Conservation (phyloP, 2,797 vertebrate genomes). For the Furcifer pardalis region DNA sequence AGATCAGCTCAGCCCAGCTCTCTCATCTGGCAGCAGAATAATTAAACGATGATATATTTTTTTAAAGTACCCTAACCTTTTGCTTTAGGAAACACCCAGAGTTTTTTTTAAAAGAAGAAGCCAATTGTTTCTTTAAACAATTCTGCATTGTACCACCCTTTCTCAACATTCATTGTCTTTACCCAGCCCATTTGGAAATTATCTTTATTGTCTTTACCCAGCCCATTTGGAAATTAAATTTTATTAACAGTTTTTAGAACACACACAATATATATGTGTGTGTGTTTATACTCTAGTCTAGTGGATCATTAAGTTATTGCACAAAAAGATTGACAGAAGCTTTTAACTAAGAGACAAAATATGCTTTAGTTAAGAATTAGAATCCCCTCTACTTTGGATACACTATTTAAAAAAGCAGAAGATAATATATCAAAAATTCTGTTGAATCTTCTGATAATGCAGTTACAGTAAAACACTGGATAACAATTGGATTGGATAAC, state of each 20-base stretch:
- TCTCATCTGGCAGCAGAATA: slow-evolving; percentile 50
- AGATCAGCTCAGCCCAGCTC: slow-evolving; percentile 30
- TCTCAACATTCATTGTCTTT: neutral
- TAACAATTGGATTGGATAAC: too few relatives aligned
- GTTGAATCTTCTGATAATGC: neutral
- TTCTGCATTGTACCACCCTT: neutral
- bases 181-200: neutral
- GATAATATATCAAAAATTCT: neutral
- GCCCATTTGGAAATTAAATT: slow-evolving; percentile 5
- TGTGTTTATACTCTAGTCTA: neutral
- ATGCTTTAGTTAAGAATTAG: neutral
- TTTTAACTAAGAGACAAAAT: neutral
- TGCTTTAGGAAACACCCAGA: slow-evolving; percentile 48
- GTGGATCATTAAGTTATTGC: neutral
- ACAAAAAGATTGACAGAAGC: neutral
- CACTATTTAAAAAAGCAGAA: neutral
- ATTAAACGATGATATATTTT: slow-evolving; percentile 28
- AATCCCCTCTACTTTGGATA: neutral
- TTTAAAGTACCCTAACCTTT: slow-evolving; percentile 24
- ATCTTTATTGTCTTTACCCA: neutral
- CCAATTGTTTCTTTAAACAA: slow-evolving; percentile 22
- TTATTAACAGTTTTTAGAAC: neutral
- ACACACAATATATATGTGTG: too few relatives aligned
- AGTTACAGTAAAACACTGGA: too few relatives aligned
- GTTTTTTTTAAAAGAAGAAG: slow-evolving; percentile 54